phyloP scores from a whole-genome alignment of 2,888 invertebrate species.

The Catocala fraxini region DNA sequence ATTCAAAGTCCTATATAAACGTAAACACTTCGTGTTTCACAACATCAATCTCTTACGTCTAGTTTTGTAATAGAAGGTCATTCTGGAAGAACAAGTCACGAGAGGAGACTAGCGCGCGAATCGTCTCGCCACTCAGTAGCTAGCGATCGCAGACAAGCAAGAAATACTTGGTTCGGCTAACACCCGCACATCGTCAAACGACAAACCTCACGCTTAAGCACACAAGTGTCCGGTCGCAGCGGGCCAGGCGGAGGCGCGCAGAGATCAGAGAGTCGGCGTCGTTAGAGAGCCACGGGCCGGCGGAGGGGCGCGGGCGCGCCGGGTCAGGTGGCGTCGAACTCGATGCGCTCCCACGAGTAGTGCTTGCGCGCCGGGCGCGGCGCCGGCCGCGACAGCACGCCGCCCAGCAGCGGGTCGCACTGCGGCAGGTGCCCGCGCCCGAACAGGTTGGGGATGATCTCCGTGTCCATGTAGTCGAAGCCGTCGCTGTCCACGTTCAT shows the following conservation, averaged over 20 bases:
- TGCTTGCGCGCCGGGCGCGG: conserved; percentile 89
- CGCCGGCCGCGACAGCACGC: conserved; percentile 87
- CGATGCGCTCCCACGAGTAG: conserved; percentile 92
- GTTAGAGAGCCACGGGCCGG: conserved; percentile 45
- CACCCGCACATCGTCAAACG: conserved; percentile 2
- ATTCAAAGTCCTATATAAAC: conserved; percentile 61
- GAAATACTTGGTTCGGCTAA: conserved; percentile 21
- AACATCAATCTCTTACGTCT: conserved; percentile 56
- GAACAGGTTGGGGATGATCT: conserved; percentile 80
- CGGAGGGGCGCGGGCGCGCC: conserved; percentile 26
- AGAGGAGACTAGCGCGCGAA: conserved; percentile 71
- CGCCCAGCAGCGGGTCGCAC: conserved; percentile 92
- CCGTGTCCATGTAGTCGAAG: conserved; percentile 80
- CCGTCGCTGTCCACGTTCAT: conserved; percentile 86
- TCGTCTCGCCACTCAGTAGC: conserved; percentile 63
- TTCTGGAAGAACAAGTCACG: conserved; percentile 76
- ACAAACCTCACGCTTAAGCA: no score
- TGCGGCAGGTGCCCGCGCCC: conserved; percentile 83
- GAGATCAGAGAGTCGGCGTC: conserved; percentile 61
- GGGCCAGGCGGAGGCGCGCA: conserved; percentile 17
- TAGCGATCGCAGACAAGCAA: conserved; percentile 36
- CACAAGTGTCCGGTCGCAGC: not conserved
- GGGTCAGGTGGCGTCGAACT: conserved; percentile 90
- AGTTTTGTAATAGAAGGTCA: conserved; percentile 64
- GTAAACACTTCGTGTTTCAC: conserved; percentile 80